Evolutionary conservation across 1,140 invertebrate genomes (phyloP).

Genomic region (Drosophila sproati): DNA sequence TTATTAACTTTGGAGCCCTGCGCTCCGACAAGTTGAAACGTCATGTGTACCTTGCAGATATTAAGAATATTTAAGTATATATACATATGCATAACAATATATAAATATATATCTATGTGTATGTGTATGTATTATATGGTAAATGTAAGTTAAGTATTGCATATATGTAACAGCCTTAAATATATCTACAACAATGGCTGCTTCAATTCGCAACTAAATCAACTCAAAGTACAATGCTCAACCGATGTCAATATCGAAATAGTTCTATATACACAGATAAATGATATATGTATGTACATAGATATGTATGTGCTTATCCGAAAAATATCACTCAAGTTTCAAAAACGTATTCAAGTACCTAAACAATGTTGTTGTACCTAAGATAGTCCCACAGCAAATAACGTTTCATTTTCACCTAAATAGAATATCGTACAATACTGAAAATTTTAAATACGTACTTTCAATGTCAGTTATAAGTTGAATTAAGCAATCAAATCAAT

Average conservation of each 20-base stretch:
- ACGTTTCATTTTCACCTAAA: slow-evolving; percentile 17
- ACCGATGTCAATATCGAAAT: slow-evolving; percentile 47
- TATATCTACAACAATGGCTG: slow-evolving; percentile 27
- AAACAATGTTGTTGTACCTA: slow-evolving; percentile 33
- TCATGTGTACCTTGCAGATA: slow-evolving; percentile 74
- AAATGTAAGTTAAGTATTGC: slow-evolving; percentile 12
- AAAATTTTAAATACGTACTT: slow-evolving; percentile 29
- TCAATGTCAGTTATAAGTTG: slow-evolving; percentile 28
- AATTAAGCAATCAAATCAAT: slow-evolving; percentile 40
- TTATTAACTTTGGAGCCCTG: slow-evolving; percentile 61
- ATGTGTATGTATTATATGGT: slow-evolving; percentile 23
- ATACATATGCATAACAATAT: slow-evolving; percentile 9
- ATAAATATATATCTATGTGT: slow-evolving; percentile 11
- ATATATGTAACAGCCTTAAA: slow-evolving; percentile 17
- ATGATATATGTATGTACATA: slow-evolving; percentile 7
- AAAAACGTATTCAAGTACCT: slow-evolving; percentile 55
- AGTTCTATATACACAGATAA: slow-evolving; percentile 17
- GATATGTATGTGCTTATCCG: slow-evolving; percentile 2
- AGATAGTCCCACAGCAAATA: slow-evolving; percentile 17
- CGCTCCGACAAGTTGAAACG: slow-evolving; percentile 49
- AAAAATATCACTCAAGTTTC: slow-evolving; percentile 35
- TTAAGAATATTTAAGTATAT: slow-evolving; percentile 19
- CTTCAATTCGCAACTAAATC: slow-evolving; percentile 43
- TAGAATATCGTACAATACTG: background rate
- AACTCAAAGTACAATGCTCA: slow-evolving; percentile 71